A percentile compares a stretch with the other conserved stretches of the same genome.
These are phyloP conservation scores for Mesorhabditis belari DNA, from an alignment of 2,888 invertebrate genomes.

Conservation along the genomic window DNA sequence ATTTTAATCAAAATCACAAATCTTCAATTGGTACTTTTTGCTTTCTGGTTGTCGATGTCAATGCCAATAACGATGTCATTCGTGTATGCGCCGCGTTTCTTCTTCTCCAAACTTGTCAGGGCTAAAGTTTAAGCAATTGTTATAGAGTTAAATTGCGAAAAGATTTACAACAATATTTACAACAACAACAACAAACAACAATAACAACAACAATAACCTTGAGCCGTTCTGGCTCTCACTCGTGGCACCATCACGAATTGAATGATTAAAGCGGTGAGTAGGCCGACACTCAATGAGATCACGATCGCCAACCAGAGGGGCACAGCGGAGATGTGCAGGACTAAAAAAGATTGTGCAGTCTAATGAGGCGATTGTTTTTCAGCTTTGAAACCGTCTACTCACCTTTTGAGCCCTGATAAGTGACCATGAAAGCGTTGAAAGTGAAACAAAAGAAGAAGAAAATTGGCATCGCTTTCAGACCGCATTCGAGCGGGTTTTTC, in stretches of 20 bases:
- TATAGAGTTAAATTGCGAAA: no score
- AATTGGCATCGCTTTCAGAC: conserved; percentile 76
- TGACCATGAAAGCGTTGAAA: conserved; percentile 85
- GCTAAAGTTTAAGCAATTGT: no score
- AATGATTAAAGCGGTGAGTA: conserved; percentile 55
- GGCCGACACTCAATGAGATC: conserved; percentile 67
- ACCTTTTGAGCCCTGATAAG: conserved; percentile 75
- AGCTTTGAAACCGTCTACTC: no score
- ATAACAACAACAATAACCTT: conserved; percentile 2
- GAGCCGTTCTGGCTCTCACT: conserved; percentile 7
- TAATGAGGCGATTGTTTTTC: no score
- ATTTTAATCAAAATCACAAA: no score
- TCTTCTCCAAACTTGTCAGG: no score
- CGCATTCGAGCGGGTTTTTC: conserved; percentile 55
- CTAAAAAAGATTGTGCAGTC: conserved; percentile 58
- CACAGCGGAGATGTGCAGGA: conserved; percentile 78
- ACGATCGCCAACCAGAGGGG: conserved; percentile 76
- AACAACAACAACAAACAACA: conserved; percentile 1
- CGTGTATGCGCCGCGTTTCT: no score
- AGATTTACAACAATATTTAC: no score
- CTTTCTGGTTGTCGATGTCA: no score
- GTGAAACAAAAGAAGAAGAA: conserved; percentile 87
- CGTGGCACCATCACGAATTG: conserved; percentile 27
- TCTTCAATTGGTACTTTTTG: no score
- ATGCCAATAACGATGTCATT: no score